Base-by-base conservation (phyloP, 1,140 invertebrate species). In the Diorhabda carinulata region DNA sequence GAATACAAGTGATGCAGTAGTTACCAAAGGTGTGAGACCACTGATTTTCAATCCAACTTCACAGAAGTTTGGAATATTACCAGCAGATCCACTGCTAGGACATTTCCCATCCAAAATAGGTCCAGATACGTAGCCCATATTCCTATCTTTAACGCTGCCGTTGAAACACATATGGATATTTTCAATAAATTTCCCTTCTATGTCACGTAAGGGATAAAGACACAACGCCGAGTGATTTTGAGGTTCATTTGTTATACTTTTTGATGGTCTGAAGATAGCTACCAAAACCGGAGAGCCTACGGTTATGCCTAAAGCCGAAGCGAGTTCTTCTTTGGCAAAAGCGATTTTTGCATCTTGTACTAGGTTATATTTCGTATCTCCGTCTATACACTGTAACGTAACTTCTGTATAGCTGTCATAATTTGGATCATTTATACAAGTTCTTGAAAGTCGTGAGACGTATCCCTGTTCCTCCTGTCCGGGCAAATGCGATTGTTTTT, bases 161-260 rank as follows among this genome's bases (percentile, higher is more conserved):
- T 97, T 95, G 80, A 98, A 98, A 83, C 96, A 99, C 89, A 95
- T 93, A 79, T 97, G 93, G 75, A 98, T 97, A 82, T 98, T 98
- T 82, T 96, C 92, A 76, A 94, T 95, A 81, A 99, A 98, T 77
- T 93, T 93, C 64, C 89, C 89, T 78, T 97, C 93, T 73, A 99
- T 94, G 57, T 96, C 91, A 72, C 91, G 87, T 65, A 98, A 82
- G 70, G 91, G 92, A 81, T 91, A 95, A 41, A 93, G 84, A 82
- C 93, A 96, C 69, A 98, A 79, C 0, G 94, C 96, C 3, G 95
- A 96, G 61, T 90, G 88, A 4, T 87, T 76, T 71, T 87, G 81
- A 0, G 91, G 90, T 74, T 91, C 91, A 80, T 92, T 92, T 42
- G 88, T 91, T 61, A 94, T 93, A 70, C 91, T 91, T 77, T 88